A percentile compares a stretch with the other conserved stretches of the same genome.
These are phyloP conservation scores for Andricus curvator DNA, from an alignment of 2,888 invertebrate species.

Conservation along the genomic window DNA sequence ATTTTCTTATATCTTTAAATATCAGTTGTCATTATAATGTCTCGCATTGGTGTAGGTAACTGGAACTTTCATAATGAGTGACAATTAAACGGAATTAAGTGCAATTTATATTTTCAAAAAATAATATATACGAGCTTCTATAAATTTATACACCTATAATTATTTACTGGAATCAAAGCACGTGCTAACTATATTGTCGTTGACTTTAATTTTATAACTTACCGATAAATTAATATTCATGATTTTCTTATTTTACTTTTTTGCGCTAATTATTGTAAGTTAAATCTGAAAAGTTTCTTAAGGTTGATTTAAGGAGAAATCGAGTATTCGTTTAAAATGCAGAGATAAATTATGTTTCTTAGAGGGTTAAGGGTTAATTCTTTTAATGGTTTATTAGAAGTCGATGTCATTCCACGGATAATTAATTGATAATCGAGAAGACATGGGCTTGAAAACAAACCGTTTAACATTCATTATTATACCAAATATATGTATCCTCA, in stretches of 20 bases:
- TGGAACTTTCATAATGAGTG: background rate
- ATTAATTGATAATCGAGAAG: background rate
- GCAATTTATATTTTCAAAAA: background rate
- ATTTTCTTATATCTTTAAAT: background rate
- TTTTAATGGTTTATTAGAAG: background rate
- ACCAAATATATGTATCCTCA: background rate
- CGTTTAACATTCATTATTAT: background rate
- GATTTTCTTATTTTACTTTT: conserved; percentile 2
- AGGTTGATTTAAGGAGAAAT: background rate
- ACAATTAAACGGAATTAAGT: background rate
- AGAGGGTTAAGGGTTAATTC: background rate
- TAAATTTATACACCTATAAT: background rate
- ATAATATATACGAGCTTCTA: background rate
- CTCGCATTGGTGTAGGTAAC: background rate
- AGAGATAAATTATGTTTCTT: background rate
- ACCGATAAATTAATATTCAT: background rate
- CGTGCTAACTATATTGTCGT: background rate
- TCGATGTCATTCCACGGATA: background rate
- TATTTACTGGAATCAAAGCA: background rate
- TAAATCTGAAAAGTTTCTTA: background rate
- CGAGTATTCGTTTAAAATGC: background rate
- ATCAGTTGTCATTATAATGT: background rate
- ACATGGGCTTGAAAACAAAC: background rate
- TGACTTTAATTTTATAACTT: background rate
- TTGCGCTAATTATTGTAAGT: background rate